Evolutionary conservation across 2,797 vertebrate genomes (phyloP), one percentile per base, ranked within the genome.

Genomic region (Anabas testudineus): DNA sequence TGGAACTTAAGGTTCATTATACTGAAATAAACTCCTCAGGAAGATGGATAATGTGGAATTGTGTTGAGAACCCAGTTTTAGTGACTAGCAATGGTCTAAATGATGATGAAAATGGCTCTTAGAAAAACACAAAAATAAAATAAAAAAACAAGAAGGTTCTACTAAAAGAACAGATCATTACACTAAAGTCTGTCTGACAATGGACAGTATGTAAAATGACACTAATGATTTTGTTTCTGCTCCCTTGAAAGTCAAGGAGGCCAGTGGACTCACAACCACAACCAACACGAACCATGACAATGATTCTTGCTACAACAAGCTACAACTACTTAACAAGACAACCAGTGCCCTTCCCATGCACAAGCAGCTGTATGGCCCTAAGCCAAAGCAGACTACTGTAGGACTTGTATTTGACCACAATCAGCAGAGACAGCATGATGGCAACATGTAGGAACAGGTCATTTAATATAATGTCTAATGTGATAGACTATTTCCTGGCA

Each of bases 181-280:
- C 16, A 21, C 15, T 46, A n/a, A 49, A 26, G 55, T 58, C 68
- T 78, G 49, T 56, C 55, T 47, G 73, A 43, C 39, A 54, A n/a
- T 49, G 21, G 54, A 65, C 57, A n/a, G n/a, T n/a, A 59, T 16
- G 55, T 41, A 51, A 26, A 75, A 76, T 57, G 71, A 64, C 53
- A 78, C 74, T 77, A 74, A 83, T 82, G 63, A 65, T 30, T 76
- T 83, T 10, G n/a, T 77, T 39, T 42, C 56, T 49, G 57, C 70
- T 57, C 43, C 28, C 51, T 58, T 46, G 46, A 72, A 32, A 56
- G 52, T 49, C 32, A 46, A 74, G 7, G 42, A 64, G 32, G 36
- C 47, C 30, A 34, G 16, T 36, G 48, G 36, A 15, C 36, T 61
- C 47, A 41, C n/a, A n/a, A n/a, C n/a, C n/a, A n/a, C n/a, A n/a